Evolutionary conservation across 2,113 vertebrate genomes (phyloP), one percentile per base, ranked within the genome.

Genomic region (Glaucidium brasilianum): DNA sequence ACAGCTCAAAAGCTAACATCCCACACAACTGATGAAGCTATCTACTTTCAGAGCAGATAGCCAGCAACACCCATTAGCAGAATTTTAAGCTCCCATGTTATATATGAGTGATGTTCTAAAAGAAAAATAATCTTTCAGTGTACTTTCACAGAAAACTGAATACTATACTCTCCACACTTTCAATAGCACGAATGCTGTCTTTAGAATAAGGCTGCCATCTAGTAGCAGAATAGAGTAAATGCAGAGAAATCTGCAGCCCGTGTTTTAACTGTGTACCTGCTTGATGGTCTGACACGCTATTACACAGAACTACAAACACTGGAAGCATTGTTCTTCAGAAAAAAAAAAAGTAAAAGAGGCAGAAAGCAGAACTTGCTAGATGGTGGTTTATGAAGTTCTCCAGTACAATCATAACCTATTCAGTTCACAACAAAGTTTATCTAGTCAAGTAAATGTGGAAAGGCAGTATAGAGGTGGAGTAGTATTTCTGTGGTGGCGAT

Each of bases 161-260:
- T 15, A 7, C 43, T 13, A 1, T 29, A 19, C 35, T 62, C 23
- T 34, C n/a, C 39, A 72, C 21, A 69, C 22, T 15, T 30, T 4
- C 27, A 43, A 5, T 0, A 78, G 17, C 9, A 72, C 53, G 55
- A 80, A 52, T 1, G 11, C 34, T 58, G 69, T 19, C 55, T 68
- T 82, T 15, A 30, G 92, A 67, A 77, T 66, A 75, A 83, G 76
- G 77, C 79, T 97, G 93, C 94, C 96, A 96, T 23, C 93, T 83
- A 96, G 95, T 66, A 95, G 92, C 58, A 92, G 41, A 82, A 80
- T 2, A 77, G 7, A 49, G 78, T 37, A 93, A 88, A 68, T 18
- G 47, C 95, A 96, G 39, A 73, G 74, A 83, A 66, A 75, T 9
- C 34, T 49, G 78, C 27, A 68, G 16, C 10, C 41, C 62, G 43